Conservation (phyloP, 2,113 vertebrate species). For the Alethe diademata region DNA sequence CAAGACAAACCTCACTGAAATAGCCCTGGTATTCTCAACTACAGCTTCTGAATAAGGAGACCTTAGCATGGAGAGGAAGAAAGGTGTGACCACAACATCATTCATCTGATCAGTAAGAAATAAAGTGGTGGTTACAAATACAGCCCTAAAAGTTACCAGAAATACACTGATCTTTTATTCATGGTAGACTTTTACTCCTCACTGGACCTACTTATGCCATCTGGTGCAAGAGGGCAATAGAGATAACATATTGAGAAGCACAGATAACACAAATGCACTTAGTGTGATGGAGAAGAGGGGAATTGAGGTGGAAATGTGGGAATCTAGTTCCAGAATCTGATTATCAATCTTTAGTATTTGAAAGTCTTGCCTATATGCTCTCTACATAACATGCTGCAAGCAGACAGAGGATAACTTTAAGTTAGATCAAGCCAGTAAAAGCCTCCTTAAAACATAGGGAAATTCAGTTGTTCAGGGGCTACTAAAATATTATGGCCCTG, state of each 20-base stretch:
- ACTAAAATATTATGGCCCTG: background rate
- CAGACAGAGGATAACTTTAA: background rate
- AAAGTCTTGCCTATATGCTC: background rate
- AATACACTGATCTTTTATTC: background rate
- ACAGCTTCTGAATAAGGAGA: background rate
- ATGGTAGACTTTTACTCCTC: background rate
- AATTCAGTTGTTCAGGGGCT: background rate
- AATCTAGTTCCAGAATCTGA: background rate
- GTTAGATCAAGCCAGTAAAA: background rate
- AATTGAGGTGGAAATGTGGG: background rate
- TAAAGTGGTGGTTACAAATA: background rate
- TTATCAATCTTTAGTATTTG: background rate
- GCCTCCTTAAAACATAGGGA: background rate
- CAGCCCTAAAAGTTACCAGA: background rate
- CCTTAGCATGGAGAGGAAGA: background rate
- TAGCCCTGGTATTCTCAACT: background rate
- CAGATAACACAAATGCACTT: background rate
- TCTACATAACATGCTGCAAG: background rate
- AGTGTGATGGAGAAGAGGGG: background rate
- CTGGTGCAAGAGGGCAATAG: background rate
- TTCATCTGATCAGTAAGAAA: background rate
- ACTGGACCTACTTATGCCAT: background rate
- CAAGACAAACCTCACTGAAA: background rate
- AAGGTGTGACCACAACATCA: background rate
- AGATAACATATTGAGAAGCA: background rate